Evolutionary conservation across 2,888 invertebrate genomes (phyloP), one percentile per base, ranked within the genome.

Genomic region (Elmis aenea): DNA sequence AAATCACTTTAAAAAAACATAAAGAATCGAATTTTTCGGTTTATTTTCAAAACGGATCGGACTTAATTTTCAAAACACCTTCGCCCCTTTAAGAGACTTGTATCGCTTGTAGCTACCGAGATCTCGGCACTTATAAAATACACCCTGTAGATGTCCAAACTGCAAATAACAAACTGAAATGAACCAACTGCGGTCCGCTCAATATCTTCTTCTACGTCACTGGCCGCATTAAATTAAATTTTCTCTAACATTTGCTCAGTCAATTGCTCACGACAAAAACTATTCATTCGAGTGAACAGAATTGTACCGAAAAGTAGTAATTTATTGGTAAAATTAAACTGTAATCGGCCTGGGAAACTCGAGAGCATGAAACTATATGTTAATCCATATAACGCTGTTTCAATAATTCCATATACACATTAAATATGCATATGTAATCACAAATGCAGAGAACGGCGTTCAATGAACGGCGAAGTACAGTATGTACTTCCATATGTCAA

Each of bases 221-320:
- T 24, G 29, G 36, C 30, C 36, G 30, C 36, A 21, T 30, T 30
- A 36, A 36, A 36, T 36, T 36, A 36, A 36, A 36, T 36, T 36
- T 35, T 29, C 35, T 26, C 29, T 26, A 37, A 30, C 31, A 30
- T 37, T 30, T 26, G 36, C 31, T 26, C 26, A 37, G 37, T 32
- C 26, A 37, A 31, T 37, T 30, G 32, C 26, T 31, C 31, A 37
- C 25, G 37, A 37, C 31, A 32, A 37, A n/a, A 29, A 36, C 29
- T 36, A 36, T 36, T 36, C 28, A 29, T 15, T n/a, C n/a, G 18
- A 18, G 29, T 21, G 31, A 37, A 37, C 25, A 18, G 31, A 37
- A 24, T 37, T 30, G 24, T 25, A 31, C 5, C 30, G 26, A 31
- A 37, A 37, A 37, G 31, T 26, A 37, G 26, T 31, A 37, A 31